These are phyloP conservation scores for Solenopsis invicta DNA, from an alignment of 1,140 invertebrate genomes.

Conservation along the genomic window DNA sequence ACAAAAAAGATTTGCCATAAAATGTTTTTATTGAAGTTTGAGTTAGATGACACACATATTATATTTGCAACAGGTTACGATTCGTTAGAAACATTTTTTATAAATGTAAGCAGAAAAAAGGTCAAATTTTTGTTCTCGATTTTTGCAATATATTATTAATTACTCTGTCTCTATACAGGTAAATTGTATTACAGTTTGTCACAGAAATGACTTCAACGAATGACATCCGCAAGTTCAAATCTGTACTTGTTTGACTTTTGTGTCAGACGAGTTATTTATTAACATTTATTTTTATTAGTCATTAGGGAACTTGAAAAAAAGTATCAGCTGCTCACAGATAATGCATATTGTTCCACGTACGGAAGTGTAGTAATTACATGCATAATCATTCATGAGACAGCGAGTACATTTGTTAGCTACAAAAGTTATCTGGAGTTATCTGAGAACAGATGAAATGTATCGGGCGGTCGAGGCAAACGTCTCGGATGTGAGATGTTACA, in stretches of 20 bases:
- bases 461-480: background rate
- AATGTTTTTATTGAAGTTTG: background rate
- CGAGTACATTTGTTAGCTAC: background rate
- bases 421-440: conserved; percentile 4
- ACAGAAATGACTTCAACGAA: background rate
- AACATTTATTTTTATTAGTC: background rate
- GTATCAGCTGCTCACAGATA: background rate
- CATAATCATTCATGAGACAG: background rate
- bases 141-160: background rate
- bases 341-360: background rate
- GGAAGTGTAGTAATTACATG: background rate
- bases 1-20: background rate
- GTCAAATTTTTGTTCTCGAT: background rate
- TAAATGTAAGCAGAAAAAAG: background rate
- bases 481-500: background rate
- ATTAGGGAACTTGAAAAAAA: background rate
- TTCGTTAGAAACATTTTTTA: background rate
- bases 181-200: background rate
- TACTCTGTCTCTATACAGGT: background rate
- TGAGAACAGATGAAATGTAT: background rate
- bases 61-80: background rate
- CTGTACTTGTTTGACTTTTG: too few relatives aligned
- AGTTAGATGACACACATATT: background rate
- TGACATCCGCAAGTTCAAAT: background rate
- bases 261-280: background rate